These are phyloP conservation scores for Pycnonotus jocosus DNA, from an alignment of 2,113 vertebrate species.

Conservation along the genomic window DNA sequence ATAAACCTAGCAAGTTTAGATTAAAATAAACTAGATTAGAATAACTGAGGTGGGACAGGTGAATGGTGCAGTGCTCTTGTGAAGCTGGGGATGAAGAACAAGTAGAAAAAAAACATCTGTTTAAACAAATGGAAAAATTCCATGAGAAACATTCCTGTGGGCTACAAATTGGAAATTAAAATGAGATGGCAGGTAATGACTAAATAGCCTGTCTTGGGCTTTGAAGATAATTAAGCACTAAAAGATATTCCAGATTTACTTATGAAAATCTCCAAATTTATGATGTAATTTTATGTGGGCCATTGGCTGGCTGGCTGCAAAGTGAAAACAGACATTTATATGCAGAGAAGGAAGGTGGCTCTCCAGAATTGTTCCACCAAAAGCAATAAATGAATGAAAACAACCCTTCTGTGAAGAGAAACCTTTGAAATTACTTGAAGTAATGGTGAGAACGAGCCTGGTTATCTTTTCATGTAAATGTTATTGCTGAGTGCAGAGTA, in stretches of 20 bases:
- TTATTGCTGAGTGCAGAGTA: not conserved
- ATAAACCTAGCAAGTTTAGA: not conserved
- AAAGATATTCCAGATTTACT: not conserved
- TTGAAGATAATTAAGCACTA: not conserved
- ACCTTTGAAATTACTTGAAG: conserved; percentile 4
- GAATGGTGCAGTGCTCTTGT: not conserved
- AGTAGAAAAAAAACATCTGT: not conserved
- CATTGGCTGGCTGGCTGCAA: not conserved
- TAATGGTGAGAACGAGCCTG: not conserved
- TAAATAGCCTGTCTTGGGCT: not conserved
- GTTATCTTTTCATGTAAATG: not conserved
- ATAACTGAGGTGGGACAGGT: not conserved
- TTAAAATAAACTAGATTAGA: not conserved
- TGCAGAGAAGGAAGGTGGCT: not conserved
- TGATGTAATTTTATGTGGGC: not conserved
- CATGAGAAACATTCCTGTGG: not conserved
- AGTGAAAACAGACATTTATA: not conserved
- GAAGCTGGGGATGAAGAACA: not conserved
- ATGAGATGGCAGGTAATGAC: not conserved
- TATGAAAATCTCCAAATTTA: not conserved
- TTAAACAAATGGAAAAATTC: not conserved
- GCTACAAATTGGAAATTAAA: not conserved
- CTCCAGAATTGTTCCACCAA: not conserved
- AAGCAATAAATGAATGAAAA: conserved; percentile 2
- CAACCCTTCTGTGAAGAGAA: not conserved